A percentile compares a stretch with the other conserved stretches of the same genome.
Conservation (phyloP, 2,797 vertebrate species). For the Argentina silus region DNA sequence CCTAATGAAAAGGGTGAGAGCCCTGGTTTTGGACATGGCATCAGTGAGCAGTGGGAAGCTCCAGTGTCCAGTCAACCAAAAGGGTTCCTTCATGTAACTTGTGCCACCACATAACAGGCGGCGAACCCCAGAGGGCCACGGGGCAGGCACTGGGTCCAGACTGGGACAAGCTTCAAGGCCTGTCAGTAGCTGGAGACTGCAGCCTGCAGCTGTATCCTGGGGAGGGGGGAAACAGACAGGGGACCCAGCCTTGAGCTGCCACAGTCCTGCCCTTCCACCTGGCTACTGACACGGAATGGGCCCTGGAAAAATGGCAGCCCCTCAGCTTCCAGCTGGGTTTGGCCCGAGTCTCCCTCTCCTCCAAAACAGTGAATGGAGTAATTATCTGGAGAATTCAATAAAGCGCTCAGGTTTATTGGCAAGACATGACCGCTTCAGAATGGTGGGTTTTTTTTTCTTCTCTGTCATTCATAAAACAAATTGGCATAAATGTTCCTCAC, state of each 20-base stretch:
- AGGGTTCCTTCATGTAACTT: background rate
- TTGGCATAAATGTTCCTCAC: slow-evolving; percentile 4
- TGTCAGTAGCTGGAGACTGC: background rate
- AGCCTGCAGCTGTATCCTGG: slow-evolving; percentile 8
- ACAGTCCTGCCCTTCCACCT: slow-evolving; percentile 30
- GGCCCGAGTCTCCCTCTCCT: slow-evolving; percentile 3
- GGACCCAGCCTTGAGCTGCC: slow-evolving; percentile 34
- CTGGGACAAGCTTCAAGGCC: background rate
- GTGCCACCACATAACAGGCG: background rate
- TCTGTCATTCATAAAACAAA: slow-evolving; percentile 14
- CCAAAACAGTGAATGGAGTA: slow-evolving; percentile 30
- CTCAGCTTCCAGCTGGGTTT: slow-evolving; percentile 22
- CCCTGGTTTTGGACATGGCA: background rate
- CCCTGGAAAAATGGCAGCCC: slow-evolving; percentile 35
- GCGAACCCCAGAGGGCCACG: background rate
- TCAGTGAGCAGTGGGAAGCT: background rate
- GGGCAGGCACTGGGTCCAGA: background rate
- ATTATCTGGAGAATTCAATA: slow-evolving; percentile 27
- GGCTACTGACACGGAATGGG: slow-evolving; percentile 30
- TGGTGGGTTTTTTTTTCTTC: background rate
- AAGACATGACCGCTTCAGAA: background rate
- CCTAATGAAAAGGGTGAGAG: too few relatives aligned
- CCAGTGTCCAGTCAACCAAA: background rate
- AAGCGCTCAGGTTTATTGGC: slow-evolving; percentile 20
- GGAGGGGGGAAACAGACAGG: slow-evolving; percentile 13